Base-by-base conservation (phyloP, 2,797 vertebrate species). In the Varecia variegata region DNA sequence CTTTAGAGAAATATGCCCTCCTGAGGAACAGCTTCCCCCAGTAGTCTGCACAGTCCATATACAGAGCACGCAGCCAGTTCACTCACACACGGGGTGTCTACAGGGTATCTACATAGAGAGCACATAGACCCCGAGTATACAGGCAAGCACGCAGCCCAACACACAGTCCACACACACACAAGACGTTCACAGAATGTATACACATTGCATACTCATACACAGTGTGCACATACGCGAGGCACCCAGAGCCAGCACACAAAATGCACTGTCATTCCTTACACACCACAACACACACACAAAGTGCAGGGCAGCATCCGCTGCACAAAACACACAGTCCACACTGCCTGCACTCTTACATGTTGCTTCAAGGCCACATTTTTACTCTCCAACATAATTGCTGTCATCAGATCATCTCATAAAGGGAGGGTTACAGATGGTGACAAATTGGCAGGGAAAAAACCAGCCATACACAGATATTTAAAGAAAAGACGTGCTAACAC, bases 371-470 rank as follows among this genome's bases (percentile, higher is more conserved):
- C 43, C 18, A 38, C 88, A 95, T 93, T 96, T 95, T 67, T 77
- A 92, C 96, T 96, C 83, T 90, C 54, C 68, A 38, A 91, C 93
- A 96, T 94, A 77, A 95, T 65, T 93, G 94, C 95, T 95, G 96
- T 96, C 96, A 93, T 91, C 96, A 38, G 94, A 95, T 88, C 70
- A 40, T 96, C 94, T 96, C 97, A 62, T 86, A 67, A 94, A 98
- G 54, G 71, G 95, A 97, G 94, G 96, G 91, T 97, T 97, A 89
- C 97, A 98, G 97, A 98, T 97, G 97, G 97, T 94, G 88, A 97
- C 93, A 97, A 97, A 93, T 20, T 73, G 97, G 97, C 97, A 97
- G 97, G 95, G 97, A 97, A 97, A 97, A 98, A 98, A 97, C 81
- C 97, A 98, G 96, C 95, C 81, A 88, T 68, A 67, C 96, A 84